These are phyloP conservation scores for Mallotus villosus DNA, from an alignment of 2,797 vertebrate genomes.

Conservation along the genomic window DNA sequence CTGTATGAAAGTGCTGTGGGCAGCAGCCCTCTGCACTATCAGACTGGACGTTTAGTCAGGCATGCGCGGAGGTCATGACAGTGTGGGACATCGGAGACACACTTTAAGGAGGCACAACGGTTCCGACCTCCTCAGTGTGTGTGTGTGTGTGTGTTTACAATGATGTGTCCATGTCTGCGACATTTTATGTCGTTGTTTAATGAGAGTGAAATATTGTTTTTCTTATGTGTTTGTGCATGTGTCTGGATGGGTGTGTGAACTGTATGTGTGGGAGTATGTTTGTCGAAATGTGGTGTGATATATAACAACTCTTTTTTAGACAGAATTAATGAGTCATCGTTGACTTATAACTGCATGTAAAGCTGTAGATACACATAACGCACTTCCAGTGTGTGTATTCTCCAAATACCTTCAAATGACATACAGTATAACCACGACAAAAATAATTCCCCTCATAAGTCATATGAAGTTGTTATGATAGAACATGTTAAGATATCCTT, in stretches of 20 bases:
- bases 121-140: constrained; percentile 29
- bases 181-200: not conserved
- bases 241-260: not conserved
- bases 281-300: too few species aligned
- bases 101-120: constrained; percentile 38
- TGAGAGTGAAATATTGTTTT: not conserved
- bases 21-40: constrained; percentile 59
- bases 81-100: constrained; percentile 63
- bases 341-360: too few species aligned
- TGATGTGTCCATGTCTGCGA: not conserved
- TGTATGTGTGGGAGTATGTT: not conserved
- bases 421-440: too few species aligned
- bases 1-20: constrained; percentile 68
- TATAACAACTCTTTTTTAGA: too few species aligned
- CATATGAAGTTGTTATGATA: too few species aligned
- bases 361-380: not conserved
- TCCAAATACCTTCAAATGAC: too few species aligned
- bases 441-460: too few species aligned
- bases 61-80: constrained; percentile 58
- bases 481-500: too few species aligned
- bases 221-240: constrained; percentile 2
- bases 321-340: too few species aligned
- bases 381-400: not conserved
- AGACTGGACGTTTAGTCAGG: constrained; percentile 50
- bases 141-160: constrained; percentile 13